Evolutionary conservation across 2,113 vertebrate genomes (phyloP).

Genomic region (Cygnus atratus): DNA sequence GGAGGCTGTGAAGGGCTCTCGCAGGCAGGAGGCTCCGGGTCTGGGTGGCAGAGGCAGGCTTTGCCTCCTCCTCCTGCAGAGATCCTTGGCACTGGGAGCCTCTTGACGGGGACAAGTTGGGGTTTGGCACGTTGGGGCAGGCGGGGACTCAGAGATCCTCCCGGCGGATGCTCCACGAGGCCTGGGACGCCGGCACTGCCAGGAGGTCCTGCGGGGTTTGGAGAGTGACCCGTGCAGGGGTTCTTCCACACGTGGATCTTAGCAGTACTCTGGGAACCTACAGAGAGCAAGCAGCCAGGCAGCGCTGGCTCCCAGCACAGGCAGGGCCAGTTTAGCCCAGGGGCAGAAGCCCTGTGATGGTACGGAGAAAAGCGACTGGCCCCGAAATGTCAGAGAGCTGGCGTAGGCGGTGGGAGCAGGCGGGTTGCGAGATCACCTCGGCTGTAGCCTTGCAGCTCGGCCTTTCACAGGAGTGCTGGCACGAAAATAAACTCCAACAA

Average conservation of each 20-base stretch:
- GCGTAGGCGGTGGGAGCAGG: accelerated
- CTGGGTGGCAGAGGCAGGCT: not conserved
- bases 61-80: not conserved
- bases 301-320: not conserved
- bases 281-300: not conserved
- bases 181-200: not conserved
- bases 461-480: not conserved
- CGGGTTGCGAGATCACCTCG: not conserved
- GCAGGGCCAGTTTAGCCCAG: not conserved
- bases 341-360: not conserved
- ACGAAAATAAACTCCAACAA: not conserved
- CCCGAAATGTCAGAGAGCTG: not conserved
- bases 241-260: not conserved
- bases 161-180: not conserved
- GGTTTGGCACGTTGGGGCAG: too few species aligned
- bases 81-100: not conserved
- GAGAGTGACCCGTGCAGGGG: not conserved
- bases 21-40: too few species aligned
- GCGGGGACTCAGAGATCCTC: not conserved
- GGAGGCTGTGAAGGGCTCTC: not conserved
- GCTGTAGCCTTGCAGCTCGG: not conserved
- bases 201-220: not conserved
- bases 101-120: not conserved
- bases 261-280: not conserved
- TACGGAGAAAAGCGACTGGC: not conserved